Evolutionary conservation across 2,113 vertebrate genomes (phyloP).

Genomic region (Papio anubis): DNA sequence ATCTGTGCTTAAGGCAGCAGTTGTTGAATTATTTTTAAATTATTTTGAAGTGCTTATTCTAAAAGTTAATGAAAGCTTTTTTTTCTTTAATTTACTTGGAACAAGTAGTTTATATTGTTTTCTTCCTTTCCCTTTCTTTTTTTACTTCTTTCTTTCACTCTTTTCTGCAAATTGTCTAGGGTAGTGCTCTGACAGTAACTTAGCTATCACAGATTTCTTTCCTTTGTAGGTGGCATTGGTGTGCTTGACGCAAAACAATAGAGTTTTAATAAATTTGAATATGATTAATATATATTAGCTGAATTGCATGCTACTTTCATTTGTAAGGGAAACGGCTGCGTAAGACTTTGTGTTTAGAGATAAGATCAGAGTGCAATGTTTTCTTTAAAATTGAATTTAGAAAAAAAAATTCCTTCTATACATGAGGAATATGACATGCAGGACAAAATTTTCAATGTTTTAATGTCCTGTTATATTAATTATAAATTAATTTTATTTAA

Average conservation of each 20-base stretch:
- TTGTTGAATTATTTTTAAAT: not conserved
- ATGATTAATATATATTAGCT: not conserved
- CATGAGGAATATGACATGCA: not conserved
- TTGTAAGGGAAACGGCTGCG: not conserved
- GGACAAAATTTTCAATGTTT: slow-evolving; percentile 51
- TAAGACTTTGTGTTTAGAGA: not conserved
- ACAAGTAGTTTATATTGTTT: not conserved
- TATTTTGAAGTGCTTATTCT: not conserved
- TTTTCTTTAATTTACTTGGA: not conserved
- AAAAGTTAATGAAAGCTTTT: not conserved
- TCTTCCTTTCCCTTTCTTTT: not conserved
- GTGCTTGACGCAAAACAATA: not conserved
- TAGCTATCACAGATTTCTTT: not conserved
- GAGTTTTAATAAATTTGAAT: not conserved
- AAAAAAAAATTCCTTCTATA: slow-evolving; percentile 63
- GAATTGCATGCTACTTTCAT: not conserved
- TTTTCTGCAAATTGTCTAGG: not conserved
- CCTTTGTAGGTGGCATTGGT: not conserved
- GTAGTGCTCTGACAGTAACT: not conserved
- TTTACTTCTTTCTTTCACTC: not conserved
- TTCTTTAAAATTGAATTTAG: slow-evolving; percentile 49
- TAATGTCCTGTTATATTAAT: slow-evolving; percentile 54
- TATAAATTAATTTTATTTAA: slow-evolving; percentile 58
- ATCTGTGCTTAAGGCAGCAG: slow-evolving; percentile 9
- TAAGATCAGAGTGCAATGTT: not conserved